Base-by-base conservation (phyloP, 2,113 vertebrate genomes). In the Rhinogobius similis region DNA sequence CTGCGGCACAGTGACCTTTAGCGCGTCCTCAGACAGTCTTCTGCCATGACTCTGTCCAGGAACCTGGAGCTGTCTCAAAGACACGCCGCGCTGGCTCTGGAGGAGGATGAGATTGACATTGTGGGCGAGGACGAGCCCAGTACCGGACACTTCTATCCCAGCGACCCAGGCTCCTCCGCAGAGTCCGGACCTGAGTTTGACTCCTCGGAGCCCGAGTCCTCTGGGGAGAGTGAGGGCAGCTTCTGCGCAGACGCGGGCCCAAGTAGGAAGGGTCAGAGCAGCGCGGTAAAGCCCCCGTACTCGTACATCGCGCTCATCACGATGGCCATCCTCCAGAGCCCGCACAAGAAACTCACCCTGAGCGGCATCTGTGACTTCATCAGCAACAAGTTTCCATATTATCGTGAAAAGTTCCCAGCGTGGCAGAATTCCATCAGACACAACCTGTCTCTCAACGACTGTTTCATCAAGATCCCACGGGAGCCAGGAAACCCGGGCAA, bases 351-450 rank as follows among this genome's bases (percentile, higher is more conserved):
- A 62, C 92, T 97, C 73, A 96, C 96, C 2, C 94, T 97, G 27
- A 93, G 95, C 39, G 95, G 93, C 72, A 96, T 97, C 86, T 97
- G 96, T 72, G 95, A 96, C 84, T 97, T 97, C 83, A 97, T 97
- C 91, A 94, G 94, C 91, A 91, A 92, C 85, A 95, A 94, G 87
- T 97, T 96, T 50, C 94, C 94, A 1, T 96, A 96, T 80, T 97
- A 96, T 87, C 87, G 90, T 70, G 93, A 92, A 76, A 95, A 94
- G 87, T 96, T 95, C 77, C 95, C 96, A 0, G 95, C 96, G 9
- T 98, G 97, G 97, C 96, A 97, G 87, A 98, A 96, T 92, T 97
- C 95, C 86, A 96, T 98, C 90, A 92, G 97, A 14, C 96, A 98
- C 93, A 98, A 98, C 90, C 92, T 98, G 10, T 97, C 96, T 1